Evolutionary conservation across 2,113 vertebrate genomes (phyloP).

Genomic region (Ammodytes dubius): DNA sequence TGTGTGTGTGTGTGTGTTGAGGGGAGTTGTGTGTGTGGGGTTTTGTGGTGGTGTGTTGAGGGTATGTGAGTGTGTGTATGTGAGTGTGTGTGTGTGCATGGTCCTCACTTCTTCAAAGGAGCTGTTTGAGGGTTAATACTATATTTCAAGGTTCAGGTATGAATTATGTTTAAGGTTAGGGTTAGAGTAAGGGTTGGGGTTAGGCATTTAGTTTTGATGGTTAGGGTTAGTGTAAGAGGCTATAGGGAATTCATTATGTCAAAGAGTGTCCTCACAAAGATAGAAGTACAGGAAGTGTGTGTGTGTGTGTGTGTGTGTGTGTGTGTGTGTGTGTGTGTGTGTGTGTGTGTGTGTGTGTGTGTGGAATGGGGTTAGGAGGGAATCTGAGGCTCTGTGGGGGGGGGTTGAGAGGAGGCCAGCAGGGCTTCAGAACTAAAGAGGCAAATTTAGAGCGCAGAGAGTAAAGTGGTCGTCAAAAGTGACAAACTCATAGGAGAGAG

Average conservation of each 20-base stretch:
- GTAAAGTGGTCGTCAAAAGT: slow-evolving; percentile 42
- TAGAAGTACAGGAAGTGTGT: slow-evolving; percentile 24
- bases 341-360: neutral
- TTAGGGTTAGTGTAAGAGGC: too few species aligned
- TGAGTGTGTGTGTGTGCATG: too few species aligned
- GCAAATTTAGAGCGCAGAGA: slow-evolving; percentile 60
- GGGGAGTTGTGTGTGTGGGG: slow-evolving; percentile 35
- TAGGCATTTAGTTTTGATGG: too few species aligned
- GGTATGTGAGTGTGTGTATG: too few species aligned
- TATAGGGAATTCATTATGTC: too few species aligned
- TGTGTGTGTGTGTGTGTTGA: slow-evolving; percentile 30
- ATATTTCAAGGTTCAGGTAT: too few species aligned
- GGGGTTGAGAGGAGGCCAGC: slow-evolving; percentile 11
- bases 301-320: slow-evolving; percentile 9
- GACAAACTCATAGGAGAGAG: neutral
- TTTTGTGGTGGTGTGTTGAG: slow-evolving; percentile 21
- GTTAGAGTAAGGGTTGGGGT: too few species aligned
- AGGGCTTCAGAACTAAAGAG: slow-evolving; percentile 33
- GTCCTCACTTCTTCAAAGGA: too few species aligned
- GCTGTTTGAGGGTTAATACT: too few species aligned
- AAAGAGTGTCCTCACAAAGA: too few species aligned
- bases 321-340: slow-evolving; percentile 9
- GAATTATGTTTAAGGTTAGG: too few species aligned
- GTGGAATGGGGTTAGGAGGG: slow-evolving; percentile 58
- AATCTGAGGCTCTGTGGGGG: slow-evolving; percentile 61